Evolutionary conservation across 2,113 vertebrate species (phyloP), one percentile per base, ranked within the genome.

Genomic region (Prunella fulvescens): DNA sequence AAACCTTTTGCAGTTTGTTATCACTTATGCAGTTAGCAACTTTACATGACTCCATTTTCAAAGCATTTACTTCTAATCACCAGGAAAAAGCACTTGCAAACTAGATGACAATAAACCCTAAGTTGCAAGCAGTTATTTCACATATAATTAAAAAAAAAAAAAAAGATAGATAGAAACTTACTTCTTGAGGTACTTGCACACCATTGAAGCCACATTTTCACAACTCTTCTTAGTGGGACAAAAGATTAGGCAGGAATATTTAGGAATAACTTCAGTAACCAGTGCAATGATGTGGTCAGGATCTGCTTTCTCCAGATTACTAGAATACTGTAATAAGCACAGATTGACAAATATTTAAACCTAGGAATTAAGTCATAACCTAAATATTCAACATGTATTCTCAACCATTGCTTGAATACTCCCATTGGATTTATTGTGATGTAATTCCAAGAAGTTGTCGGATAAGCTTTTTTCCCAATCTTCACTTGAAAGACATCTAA

Each of bases 151-250:
- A 7, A 11, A n/a, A 73, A 67, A n/a, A 70, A 8, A 28, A 71
- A 56, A 31, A 64, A 37, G 37, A 37, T 37, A 6, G 29, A 84
- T 26, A 64, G 40, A 26, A 61, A 96, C 98, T 94, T 98, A 99
- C 99, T 98, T 98, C 65, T 97, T 98, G 79, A 99, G 98, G 89
- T 98, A 99, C 86, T 97, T 99, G 98, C 98, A 99, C 95, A 99
- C 98, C 99, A 99, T 99, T n/a, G 88, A 98, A 39, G 98, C 99
- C 42, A 99, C 98, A 19, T 99, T 99, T 98, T 99, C 99, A 96
- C 99, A 99, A 94, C 99, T 99, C 97, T 99, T 99, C 97, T 99
- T 99, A 74, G 98, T 99, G 42, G 99, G 98, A 89, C 99, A 99
- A 97, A 99, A 99, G 40, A 99, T 96, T 31, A 99, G 98, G 89